phyloP scores from a whole-genome alignment of 2,888 invertebrate genomes.

The Pyrocoelia pectoralis region DNA sequence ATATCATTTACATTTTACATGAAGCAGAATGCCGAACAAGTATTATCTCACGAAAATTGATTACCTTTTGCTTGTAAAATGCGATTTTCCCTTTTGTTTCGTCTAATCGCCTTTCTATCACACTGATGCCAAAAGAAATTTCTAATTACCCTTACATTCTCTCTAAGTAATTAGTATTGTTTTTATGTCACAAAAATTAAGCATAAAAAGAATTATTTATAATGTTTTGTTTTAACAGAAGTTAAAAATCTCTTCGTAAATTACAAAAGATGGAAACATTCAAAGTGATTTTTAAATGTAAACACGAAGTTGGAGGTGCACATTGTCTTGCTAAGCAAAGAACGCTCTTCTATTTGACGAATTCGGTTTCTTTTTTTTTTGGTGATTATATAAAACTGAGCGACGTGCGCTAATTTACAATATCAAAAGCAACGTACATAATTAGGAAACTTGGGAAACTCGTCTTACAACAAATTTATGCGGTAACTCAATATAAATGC shows the following conservation, averaged over 20 bases:
- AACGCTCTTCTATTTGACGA: no score
- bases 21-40: slow-evolving; percentile 15
- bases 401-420: neutral
- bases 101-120: slow-evolving; percentile 2
- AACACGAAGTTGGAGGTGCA: no score
- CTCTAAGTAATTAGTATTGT: neutral
- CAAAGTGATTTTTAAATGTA: no score
- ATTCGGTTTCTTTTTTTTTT: no score
- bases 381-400: no score
- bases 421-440: neutral
- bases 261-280: no score
- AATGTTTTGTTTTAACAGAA: neutral
- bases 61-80: slow-evolving; percentile 14
- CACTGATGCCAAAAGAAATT: slow-evolving; percentile 5
- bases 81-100: slow-evolving; percentile 11
- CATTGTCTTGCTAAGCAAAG: no score
- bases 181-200: neutral
- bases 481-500: neutral
- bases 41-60: slow-evolving; percentile 9
- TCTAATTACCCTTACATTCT: neutral
- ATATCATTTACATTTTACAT: slow-evolving; percentile 18
- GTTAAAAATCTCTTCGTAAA: no score
- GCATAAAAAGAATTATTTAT: neutral
- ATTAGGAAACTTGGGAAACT: slow-evolving; percentile 1
- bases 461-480: neutral